Base-by-base conservation (phyloP, 1,140 invertebrate genomes). In the Hyphantria cunea region DNA sequence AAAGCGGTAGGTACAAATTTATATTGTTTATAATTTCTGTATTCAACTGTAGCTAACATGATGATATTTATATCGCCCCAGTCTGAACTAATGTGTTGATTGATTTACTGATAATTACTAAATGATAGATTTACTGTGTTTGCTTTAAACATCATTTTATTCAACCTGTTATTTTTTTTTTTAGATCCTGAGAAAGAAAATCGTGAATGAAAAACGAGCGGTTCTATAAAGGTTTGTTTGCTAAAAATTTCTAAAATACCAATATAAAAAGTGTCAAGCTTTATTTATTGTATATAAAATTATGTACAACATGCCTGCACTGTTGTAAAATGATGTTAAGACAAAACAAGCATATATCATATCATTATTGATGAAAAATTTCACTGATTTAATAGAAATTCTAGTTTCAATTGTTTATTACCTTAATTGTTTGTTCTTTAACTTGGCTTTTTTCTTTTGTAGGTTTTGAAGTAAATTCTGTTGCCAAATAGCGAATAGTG, bases 261-360 rank as follows among this genome's bases (percentile, higher is more conserved):
- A 25, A 25, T 25, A 5, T 25, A 25, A 25, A 25, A 25, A 25
- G 2, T 25, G 17, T 25, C 5, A 5, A 25, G 5, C 17, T 25
- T 25, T 5, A 25, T 25, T 25, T 5, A 25, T n/a, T 25, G 17
- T 25, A 25, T 5, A 25, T 25, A 25, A 25, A 1, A 25, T 25
- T 25, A 25, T 25, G 5, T 5, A 25, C 17, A 25, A 25, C 5
- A 25, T 25, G n/a, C 37, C 2, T 3, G 2, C 7, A 39, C 7
- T 39, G 37, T 42, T 62, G 13, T 58, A 25, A 25, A 69, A 64
- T 51, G 78, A 79, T 80, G 78, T 17, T 73, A 42, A 52, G 7
- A 39, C 2, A 12, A 12, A 70, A 80, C 79, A 84, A 84, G 79
- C 81, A 84, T 84, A 84, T 84, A 84, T 82, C 81, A 75, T 77